phyloP scores from a whole-genome alignment of 2,888 invertebrate genomes.

The Melinaea marsaeus region DNA sequence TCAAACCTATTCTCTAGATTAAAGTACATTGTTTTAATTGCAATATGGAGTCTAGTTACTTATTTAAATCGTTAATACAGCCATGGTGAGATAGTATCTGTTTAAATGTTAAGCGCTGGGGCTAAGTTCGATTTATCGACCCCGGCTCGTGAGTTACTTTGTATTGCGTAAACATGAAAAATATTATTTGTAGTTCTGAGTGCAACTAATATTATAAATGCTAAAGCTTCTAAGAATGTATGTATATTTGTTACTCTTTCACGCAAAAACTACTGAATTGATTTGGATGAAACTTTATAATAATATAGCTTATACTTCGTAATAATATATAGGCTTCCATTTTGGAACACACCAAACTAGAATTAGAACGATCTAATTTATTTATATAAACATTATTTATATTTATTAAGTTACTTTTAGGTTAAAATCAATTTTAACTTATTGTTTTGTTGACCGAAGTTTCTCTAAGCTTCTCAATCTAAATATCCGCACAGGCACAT shows the following conservation, averaged over 20 bases:
- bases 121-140: slow-evolving; percentile 22
- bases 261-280: no score
- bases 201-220: no score
- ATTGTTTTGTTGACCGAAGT: background rate
- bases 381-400: no score
- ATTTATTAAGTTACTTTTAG: slow-evolving; percentile 9
- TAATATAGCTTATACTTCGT: no score
- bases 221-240: no score
- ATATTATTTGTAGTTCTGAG: background rate
- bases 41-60: background rate
- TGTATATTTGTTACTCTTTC: no score
- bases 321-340: no score
- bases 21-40: background rate
- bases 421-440: background rate
- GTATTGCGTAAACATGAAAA: background rate
- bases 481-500: slow-evolving; percentile 17
- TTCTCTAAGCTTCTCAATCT: slow-evolving; percentile 8
- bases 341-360: no score
- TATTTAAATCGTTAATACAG: slow-evolving; percentile 12
- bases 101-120: slow-evolving; percentile 33
- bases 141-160: slow-evolving; percentile 15
- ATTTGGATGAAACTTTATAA: no score
- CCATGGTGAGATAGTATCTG: slow-evolving; percentile 23
- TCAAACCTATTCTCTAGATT: background rate
- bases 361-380: no score